Evolutionary conservation across 2,113 vertebrate species (phyloP), one percentile per base, ranked within the genome.

Genomic region (Galbula dea): DNA sequence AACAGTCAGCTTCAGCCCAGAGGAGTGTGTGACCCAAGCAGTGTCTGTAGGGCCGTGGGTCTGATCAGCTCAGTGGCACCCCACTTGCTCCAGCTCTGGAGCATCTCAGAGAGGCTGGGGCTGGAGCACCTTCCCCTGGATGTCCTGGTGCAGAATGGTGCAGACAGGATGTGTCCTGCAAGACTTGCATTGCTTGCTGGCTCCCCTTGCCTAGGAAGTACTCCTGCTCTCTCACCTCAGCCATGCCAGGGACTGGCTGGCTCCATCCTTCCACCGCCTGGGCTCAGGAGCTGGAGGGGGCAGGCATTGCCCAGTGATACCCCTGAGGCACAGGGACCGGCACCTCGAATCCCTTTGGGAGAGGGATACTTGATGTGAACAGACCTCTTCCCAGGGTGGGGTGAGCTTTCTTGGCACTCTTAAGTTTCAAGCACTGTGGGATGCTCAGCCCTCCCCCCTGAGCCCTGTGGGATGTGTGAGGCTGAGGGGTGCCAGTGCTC

Each of bases 21-120:
- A 2, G 62, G 22, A 15, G 17, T 32, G 46, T 0, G 4, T 77
- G 84, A 46, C n/a, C 37, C 2, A 3, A 29, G 9, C 0, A 1
- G 43, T 3, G 0, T n/a, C 19, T 12, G 51, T 0, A 0, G 66
- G 80, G 49, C 37, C 1, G 0, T 1, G 12, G 67, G 9, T 48
- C 59, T 49, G 20, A 12, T 18, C 76, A 48, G 80, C 62, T 34
- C 51, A 4, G 13, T 26, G 41, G 27, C 57, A 23, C 29, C 49
- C 43, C 51, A 6, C 0, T 0, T 15, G 67, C 66, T 71, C 36
- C 19, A 3, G 68, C 23, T 45, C 23, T 4, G 55, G 69, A 0
- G 9, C 7, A 1, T 24, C 73, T 48, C 3, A 0, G 10, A 7
- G 72, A 19, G 41, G 15, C 54, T 41, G 76, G 22, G 41, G 15